Evolutionary conservation across 2,888 invertebrate species (phyloP), one percentile per base, ranked within the genome.

Genomic region (Pseudeuparius sepicola): DNA sequence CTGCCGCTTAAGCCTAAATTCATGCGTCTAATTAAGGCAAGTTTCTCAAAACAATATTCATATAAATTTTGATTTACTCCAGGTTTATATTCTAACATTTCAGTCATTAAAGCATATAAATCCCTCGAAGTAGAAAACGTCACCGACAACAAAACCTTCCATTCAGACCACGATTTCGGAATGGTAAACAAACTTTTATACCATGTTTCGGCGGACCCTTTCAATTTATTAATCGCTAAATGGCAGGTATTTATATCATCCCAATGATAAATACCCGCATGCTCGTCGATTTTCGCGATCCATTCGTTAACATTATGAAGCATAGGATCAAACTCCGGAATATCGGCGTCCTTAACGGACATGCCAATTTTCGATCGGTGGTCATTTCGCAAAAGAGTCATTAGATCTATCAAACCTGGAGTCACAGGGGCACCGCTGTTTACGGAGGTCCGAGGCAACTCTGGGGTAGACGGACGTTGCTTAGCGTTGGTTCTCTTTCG

Each of bases 151-250:
- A 31, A 18, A 10, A 12, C 7, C 13, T 31, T 31, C 31, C 20
- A 18, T 9, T 20, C 18, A 18, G 10, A 4, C 30, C 30, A 30
- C 4, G n/a, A 12, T 31, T 31, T 31, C 3, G 31, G 18, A n/a
- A 31, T 12, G 23, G 10, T 31, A 3, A 11, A 14, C 9, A 37
- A 13, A 30, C 34, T 37, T 34, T 34, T 37, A 17, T 37, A 37
- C 32, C 37, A 37, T 4, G 20, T 34, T 26, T 17, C 18, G 9
- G 36, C 36, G n/a, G 36, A 14, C 14, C 31, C 28, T 15, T 26
- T 15, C n/a, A 37, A 24, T 13, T 37, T 37, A 34, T 37, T 37
- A 11, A 34, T 20, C 14, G 33, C 37, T 20, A 34, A 27, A 14
- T 37, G 37, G 11, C 37, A 34, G 7, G 34, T 29, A 25, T 37